Base-by-base conservation (phyloP, 2,113 vertebrate species). In the Prinia subflava region DNA sequence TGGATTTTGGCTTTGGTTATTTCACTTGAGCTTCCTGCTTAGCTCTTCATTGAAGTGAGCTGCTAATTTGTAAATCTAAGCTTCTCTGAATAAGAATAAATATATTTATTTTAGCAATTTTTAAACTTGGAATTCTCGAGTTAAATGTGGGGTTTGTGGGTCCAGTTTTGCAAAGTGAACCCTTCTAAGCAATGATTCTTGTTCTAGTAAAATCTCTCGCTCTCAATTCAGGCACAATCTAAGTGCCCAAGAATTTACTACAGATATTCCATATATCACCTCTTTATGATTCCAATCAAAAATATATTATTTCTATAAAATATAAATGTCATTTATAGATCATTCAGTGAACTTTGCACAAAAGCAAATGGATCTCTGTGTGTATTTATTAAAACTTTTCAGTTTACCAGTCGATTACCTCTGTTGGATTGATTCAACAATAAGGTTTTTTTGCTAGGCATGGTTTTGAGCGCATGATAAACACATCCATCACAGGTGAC, bases 311-410 rank as follows among this genome's bases (percentile, higher is more conserved):
- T 44, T 35, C 8, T 19, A 14, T 42, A 17, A 78, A n/a, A 63
- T 42, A 35, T 18, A 53, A 53, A 44, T 89, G 16, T 53, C 6
- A 21, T 77, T 78, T 75, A 39, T 70, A 30, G 24, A 59, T 30
- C 64, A 46, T 87, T 86, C 80, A 60, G 33, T 67, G 30, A 78
- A 75, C 31, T 78, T 67, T 31, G 21, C 24, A 56, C 8, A 37
- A 41, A 86, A 71, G 11, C 13, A 87, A 94, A 69, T 33, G 16
- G 25, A 76, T 80, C 50, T 92, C 31, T 67, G 14, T 90, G 9
- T 63, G 12, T 23, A 44, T 62, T 69, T 63, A 50, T 39, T 65
- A 47, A 87, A 94, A 94, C 96, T 96, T 97, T 96, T 97, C 87
- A 91, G 94, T 83, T 97, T 96, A 91, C 94, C 95, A 75, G 41